Percentiles rank a stretch among this genome's conserved stretches.
Conservation (phyloP, 2,888 invertebrate species). For the Tillus elongatus region DNA sequence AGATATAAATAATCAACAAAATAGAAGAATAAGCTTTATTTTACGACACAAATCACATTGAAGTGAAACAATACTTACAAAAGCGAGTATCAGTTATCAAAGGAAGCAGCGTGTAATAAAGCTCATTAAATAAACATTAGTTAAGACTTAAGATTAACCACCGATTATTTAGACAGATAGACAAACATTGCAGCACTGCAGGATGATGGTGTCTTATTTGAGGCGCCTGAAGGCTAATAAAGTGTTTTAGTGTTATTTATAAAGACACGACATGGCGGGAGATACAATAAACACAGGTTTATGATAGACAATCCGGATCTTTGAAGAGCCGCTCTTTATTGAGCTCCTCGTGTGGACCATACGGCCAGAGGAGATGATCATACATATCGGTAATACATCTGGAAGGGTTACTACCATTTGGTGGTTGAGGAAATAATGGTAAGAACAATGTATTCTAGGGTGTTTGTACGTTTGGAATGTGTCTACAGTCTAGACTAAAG, state of each 20-base stretch:
- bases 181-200: slow-evolving; percentile 16
- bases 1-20: no score
- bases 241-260: slow-evolving; percentile 39
- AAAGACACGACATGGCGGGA: slow-evolving; percentile 37
- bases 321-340: slow-evolving; percentile 36
- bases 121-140: slow-evolving; percentile 26
- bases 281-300: slow-evolving; percentile 40
- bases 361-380: no score
- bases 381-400: no score
- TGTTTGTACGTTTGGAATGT: no score
- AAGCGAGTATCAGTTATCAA: no score
- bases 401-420: no score
- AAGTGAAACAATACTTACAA: no score
- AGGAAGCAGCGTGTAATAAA: slow-evolving; percentile 20
- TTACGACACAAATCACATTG: no score
- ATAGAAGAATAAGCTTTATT: no score
- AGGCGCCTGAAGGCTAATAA: slow-evolving; percentile 39
- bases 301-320: slow-evolving; percentile 34
- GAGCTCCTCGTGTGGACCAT: slow-evolving; percentile 20
- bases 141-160: slow-evolving; percentile 30
- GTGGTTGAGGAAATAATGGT: no score
- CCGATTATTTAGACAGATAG: slow-evolving; percentile 17
- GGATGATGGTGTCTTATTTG: slow-evolving; percentile 22
- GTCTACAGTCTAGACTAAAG: no score
- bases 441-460: no score